phyloP scores from a whole-genome alignment of 1,140 invertebrate species.

The Pantala flavescens region DNA sequence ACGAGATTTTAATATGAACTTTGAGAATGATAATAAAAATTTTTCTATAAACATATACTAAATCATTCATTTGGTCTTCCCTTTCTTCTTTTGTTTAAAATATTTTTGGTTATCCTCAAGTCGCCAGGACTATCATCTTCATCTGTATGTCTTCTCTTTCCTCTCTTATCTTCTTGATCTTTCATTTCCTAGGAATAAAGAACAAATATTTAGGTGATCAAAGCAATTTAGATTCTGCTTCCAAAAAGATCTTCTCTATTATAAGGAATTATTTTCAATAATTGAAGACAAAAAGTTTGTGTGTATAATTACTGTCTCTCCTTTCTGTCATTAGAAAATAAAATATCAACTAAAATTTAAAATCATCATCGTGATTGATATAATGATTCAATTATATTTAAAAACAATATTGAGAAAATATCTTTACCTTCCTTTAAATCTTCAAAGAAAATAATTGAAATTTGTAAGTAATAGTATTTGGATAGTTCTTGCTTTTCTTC shows the following conservation, averaged over 20 bases:
- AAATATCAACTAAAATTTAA: no score
- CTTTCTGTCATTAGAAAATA: no score
- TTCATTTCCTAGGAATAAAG: constrained; percentile 59
- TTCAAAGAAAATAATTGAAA: no score
- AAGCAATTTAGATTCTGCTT: not conserved
- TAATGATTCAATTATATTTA: no score
- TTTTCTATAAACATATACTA: not conserved
- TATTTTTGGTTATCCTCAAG: constrained; percentile 12
- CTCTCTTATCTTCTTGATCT: constrained; percentile 66
- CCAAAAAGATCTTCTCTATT: constrained; percentile 22
- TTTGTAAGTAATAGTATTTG: no score
- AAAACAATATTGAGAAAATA: no score
- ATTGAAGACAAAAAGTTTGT: no score
- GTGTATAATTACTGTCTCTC: no score
- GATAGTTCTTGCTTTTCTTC: no score
- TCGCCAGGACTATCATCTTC: constrained; percentile 47
- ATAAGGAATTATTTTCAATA: constrained; percentile 14
- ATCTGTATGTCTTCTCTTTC: constrained; percentile 49
- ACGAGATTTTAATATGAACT: no score
- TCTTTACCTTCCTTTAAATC: no score
- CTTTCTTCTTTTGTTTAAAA: not conserved
- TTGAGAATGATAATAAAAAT: not conserved
- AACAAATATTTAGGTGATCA: constrained; percentile 23
- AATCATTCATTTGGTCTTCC: not conserved
- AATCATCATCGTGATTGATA: no score